Evolutionary conservation across 2,113 vertebrate species (phyloP).

Genomic region (Rutilus rutilus): DNA sequence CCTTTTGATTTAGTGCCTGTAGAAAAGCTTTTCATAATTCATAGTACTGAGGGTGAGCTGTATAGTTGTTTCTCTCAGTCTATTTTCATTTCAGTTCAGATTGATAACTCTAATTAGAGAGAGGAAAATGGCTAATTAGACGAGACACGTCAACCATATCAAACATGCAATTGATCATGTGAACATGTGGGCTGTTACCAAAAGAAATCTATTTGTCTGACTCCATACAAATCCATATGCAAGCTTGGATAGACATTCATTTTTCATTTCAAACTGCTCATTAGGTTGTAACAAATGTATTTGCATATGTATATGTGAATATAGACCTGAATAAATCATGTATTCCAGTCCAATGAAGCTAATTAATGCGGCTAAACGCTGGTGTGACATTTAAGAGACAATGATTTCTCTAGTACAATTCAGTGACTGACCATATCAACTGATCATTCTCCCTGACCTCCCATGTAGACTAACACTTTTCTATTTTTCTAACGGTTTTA

Average conservation of each 20-base stretch:
- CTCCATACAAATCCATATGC: constrained; percentile 41
- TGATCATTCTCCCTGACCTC: not conserved
- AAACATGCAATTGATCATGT: constrained; percentile 32
- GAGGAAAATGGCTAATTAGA: constrained; percentile 56
- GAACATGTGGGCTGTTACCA: constrained; percentile 42
- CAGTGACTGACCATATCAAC: not conserved
- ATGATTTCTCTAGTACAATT: not conserved
- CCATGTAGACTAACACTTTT: not conserved
- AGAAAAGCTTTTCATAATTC: constrained; percentile 54
- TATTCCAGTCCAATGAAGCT: not conserved
- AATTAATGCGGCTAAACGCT: not conserved
- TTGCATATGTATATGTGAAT: not conserved
- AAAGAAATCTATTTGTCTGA: constrained; percentile 38
- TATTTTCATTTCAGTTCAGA: constrained; percentile 53
- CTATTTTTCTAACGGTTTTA: not conserved
- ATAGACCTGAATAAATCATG: not conserved
- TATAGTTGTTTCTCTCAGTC: constrained; percentile 33
- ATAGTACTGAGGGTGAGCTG: constrained; percentile 6
- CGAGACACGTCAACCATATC: constrained; percentile 29
- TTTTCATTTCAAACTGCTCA: constrained; percentile 33
- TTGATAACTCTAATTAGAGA: constrained; percentile 62
- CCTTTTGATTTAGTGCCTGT: constrained; percentile 56
- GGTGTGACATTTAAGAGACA: not conserved
- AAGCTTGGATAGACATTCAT: constrained; percentile 14
- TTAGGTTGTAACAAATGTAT: constrained; percentile 19